phyloP scores from a whole-genome alignment of 2,113 vertebrate species.

The Pyxicephalus adspersus region DNA sequence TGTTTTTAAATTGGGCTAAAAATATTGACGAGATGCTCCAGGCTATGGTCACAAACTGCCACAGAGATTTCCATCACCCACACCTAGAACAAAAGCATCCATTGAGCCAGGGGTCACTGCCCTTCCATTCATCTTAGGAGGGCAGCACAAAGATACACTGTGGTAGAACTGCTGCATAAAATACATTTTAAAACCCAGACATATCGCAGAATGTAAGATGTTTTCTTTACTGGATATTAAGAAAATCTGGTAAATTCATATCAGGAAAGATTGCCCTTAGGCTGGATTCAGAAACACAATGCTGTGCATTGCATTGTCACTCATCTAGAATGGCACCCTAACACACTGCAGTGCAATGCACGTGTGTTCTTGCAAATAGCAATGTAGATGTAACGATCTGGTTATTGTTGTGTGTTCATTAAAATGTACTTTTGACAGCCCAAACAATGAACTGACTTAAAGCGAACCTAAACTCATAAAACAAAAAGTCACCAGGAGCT shows the following conservation, averaged over 20 bases:
- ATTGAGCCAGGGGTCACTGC: slow-evolving; percentile 11
- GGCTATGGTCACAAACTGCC: slow-evolving; percentile 17
- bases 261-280: too few relatives aligned
- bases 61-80: neutral
- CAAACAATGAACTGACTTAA: too few relatives aligned
- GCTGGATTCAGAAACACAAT: too few relatives aligned
- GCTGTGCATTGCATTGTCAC: too few relatives aligned
- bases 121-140: neutral
- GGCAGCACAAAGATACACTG: slow-evolving; percentile 1
- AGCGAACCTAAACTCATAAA: too few relatives aligned
- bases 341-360: too few relatives aligned
- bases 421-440: too few relatives aligned
- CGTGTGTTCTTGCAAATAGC: too few relatives aligned
- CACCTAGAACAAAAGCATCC: slow-evolving; percentile 18
- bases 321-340: too few relatives aligned
- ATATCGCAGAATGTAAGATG: neutral
- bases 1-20: slow-evolving; percentile 40
- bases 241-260: neutral
- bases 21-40: slow-evolving; percentile 19
- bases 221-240: neutral
- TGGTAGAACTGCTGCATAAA: neutral
- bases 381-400: too few relatives aligned
- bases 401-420: too few relatives aligned
- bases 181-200: slow-evolving; percentile 7
- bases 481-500: too few relatives aligned